Evolutionary conservation across 2,797 vertebrate species (phyloP).

Genomic region (Lateolabrax maculatus): DNA sequence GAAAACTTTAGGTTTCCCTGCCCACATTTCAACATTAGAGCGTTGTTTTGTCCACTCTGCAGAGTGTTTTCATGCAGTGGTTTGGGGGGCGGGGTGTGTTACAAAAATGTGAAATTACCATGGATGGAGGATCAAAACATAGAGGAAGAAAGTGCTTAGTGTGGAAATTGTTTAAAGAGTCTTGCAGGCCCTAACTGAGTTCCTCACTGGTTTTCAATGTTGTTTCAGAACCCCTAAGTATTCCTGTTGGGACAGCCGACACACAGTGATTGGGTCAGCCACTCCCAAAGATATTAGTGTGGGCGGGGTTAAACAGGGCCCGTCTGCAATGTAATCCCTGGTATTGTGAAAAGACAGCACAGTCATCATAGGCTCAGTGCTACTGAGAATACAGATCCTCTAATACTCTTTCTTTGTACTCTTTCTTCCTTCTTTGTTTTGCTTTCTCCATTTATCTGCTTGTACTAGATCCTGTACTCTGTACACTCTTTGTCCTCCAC

Average conservation of each 20-base stretch:
- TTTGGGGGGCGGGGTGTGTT: background rate
- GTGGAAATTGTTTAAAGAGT: background rate
- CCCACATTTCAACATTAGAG: background rate
- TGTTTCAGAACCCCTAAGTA: constrained; percentile 30
- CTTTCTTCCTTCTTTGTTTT: constrained; percentile 2
- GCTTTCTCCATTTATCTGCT: constrained; percentile 6
- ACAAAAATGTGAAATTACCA: background rate
- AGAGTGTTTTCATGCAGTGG: background rate
- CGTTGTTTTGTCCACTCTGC: background rate
- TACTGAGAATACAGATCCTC: constrained; percentile 40
- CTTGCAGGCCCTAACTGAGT: background rate
- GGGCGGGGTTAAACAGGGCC: constrained; percentile 29
- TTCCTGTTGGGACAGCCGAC: constrained; percentile 20
- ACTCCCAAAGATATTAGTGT: constrained; percentile 48
- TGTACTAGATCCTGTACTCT: background rate
- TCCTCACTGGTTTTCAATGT: constrained; percentile 11
- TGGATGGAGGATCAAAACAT: background rate
- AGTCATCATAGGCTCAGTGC: constrained; percentile 31
- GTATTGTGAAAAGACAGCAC: constrained; percentile 47
- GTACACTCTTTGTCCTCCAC: background rate
- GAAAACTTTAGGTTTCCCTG: background rate
- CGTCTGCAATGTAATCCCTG: constrained; percentile 53
- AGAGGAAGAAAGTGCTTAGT: background rate
- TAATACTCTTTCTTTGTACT: background rate
- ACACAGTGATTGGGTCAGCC: constrained; percentile 42